Evolutionary conservation across 2,888 invertebrate genomes (phyloP), one percentile per base, ranked within the genome.

Genomic region (Seladonia tumulorum): DNA sequence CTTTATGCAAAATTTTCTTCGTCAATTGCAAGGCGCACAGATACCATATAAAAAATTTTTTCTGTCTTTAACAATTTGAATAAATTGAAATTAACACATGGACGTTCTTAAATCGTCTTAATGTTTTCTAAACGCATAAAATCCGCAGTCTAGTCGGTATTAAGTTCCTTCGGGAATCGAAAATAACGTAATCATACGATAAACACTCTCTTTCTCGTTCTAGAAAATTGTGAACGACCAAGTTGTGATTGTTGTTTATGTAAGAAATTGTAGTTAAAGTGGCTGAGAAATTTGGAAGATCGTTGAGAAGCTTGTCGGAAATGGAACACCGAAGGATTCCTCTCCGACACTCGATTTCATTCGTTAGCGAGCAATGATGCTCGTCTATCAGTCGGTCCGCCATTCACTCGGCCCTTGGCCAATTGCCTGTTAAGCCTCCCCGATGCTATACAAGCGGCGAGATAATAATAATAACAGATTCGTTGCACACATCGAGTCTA

Each of bases 331-430:
- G 93, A 93, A 94, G 91, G 82, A 91, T 88, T 39, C 68, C 42
- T 39, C 22, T 68, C 12, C 0, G 68, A 68, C 68, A 35, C 70
- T 93, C 94, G 89, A 94, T 94, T 68, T 82, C 92, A 83, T 93
- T 93, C 76, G 94, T 94, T 94, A 89, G 53, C 93, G 86, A 1
- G 82, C 93, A 89, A 35, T 93, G 89, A 35, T 94, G 89, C 84
- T 94, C 93, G 82, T 91, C 89, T 88, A 81, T n/a, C 18, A 45
- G 16, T 14, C 42, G 90, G 49, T 90, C 68, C 68, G 68, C 90
- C 92, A 92, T 92, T 72, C 72, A 47, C 45, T 75, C 39, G 72
- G 71, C 88, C 87, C 90, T 91, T 92, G 93, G 94, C 93, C 90
- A 87, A 92, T 91, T 92, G 93, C 93, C 93, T 89, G 89, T 82